A percentile compares a stretch with the other conserved stretches of the same genome.
phyloP scores from a whole-genome alignment of 2,888 invertebrate genomes.

The Plebejus anna region DNA sequence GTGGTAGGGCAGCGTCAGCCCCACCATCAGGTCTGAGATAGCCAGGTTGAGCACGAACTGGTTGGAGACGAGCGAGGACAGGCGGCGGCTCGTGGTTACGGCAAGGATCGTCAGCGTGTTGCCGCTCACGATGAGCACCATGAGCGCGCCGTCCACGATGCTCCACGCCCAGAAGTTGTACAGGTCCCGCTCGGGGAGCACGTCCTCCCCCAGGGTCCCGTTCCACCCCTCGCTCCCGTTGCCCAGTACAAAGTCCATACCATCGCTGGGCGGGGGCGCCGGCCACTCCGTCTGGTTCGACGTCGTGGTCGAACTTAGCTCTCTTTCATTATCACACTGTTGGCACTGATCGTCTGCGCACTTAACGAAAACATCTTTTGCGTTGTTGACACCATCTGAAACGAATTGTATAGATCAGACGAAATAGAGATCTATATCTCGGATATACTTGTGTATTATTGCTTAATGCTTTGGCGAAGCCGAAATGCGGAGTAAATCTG shows the following conservation, averaged over 20 bases:
- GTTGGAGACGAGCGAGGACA: constrained; percentile 86
- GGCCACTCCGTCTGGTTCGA: constrained; percentile 65
- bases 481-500: background rate
- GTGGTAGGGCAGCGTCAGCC: constrained; percentile 88
- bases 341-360: constrained; percentile 44
- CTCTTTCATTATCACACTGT: constrained; percentile 56
- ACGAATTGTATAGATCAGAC: background rate
- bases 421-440: background rate
- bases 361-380: constrained; percentile 44
- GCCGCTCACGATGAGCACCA: constrained; percentile 84
- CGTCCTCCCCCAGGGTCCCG: constrained; percentile 53
- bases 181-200: constrained; percentile 45
- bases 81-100: constrained; percentile 83
- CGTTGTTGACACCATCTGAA: constrained; percentile 34
- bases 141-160: constrained; percentile 82
- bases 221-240: constrained; percentile 66
- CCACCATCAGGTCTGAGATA: constrained; percentile 88
- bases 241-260: constrained; percentile 70
- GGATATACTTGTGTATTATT: background rate
- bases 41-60: constrained; percentile 89
- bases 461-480: background rate
- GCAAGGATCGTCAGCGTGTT: constrained; percentile 88
- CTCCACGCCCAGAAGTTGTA: constrained; percentile 82
- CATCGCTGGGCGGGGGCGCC: constrained; percentile 75
- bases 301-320: constrained; percentile 67